phyloP scores from a whole-genome alignment of 2,797 vertebrate genomes.

The Glyptemys insculpta region DNA sequence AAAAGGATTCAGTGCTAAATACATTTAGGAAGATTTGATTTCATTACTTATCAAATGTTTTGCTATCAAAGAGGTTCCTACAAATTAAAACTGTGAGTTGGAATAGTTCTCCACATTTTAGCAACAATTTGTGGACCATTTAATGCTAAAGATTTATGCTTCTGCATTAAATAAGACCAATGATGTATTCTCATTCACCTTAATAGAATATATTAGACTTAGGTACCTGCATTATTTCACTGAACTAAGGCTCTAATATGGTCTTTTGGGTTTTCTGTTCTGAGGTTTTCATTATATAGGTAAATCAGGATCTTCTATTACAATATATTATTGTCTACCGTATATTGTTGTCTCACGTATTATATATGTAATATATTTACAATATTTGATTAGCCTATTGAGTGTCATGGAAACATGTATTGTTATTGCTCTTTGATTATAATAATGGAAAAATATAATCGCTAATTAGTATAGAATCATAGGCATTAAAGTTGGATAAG shows the following conservation, averaged over 20 bases:
- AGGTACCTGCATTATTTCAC: slow-evolving; percentile 60
- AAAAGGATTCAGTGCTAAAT: slow-evolving; percentile 30
- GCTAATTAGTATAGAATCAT: background rate
- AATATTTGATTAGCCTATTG: background rate
- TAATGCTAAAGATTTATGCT: slow-evolving; percentile 55
- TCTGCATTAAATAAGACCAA: slow-evolving; percentile 60
- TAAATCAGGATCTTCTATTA: background rate
- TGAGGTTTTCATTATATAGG: background rate
- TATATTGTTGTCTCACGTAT: background rate
- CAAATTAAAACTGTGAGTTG: slow-evolving; percentile 27
- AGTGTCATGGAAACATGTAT: background rate
- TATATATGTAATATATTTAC: background rate
- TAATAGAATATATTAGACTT: slow-evolving; percentile 70
- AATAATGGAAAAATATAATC: background rate
- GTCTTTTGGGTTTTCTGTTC: background rate
- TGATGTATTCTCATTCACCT: slow-evolving; percentile 54
- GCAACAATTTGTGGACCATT: slow-evolving; percentile 29
- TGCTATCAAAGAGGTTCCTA: slow-evolving; percentile 11
- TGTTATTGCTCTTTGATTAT: background rate
- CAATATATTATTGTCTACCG: background rate
- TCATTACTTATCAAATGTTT: slow-evolving; percentile 28
- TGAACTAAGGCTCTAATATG: slow-evolving; percentile 55
- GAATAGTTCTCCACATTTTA: slow-evolving; percentile 29
- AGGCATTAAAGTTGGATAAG: background rate
- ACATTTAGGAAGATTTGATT: slow-evolving; percentile 23